These are phyloP conservation scores for Simalia tracyae DNA, from an alignment of 2,797 vertebrate species.

Conservation along the genomic window DNA sequence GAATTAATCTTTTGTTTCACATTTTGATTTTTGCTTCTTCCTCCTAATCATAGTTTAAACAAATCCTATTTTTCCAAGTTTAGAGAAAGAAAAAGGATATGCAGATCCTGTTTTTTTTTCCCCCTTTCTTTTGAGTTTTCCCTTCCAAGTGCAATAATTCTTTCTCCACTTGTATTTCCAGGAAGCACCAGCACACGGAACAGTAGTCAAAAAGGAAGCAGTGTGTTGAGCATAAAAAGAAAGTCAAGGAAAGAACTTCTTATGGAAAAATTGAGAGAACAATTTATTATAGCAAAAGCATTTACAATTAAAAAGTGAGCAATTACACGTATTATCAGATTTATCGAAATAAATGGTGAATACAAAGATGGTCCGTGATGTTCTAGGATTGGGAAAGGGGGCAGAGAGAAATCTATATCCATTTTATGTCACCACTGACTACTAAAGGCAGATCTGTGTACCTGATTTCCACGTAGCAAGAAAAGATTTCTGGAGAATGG, in stretches of 20 bases:
- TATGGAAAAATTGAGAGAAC: conserved; percentile 89
- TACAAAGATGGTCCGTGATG: neutral
- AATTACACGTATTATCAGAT: neutral
- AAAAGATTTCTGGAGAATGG: neutral
- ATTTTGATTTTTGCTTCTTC: neutral
- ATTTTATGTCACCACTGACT: neutral
- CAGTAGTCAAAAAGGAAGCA: conserved; percentile 89
- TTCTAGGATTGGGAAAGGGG: neutral
- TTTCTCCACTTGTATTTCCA: conserved; percentile 59
- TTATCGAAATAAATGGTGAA: neutral
- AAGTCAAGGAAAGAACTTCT: conserved; percentile 90
- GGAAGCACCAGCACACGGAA: conserved; percentile 89
- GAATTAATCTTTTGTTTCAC: neutral
- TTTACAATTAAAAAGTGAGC: conserved; percentile 87
- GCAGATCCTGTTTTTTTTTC: neutral
- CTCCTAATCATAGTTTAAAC: neutral
- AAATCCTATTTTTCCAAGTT: neutral
- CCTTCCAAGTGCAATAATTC: neutral
- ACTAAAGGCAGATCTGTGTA: neutral
- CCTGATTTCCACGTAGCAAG: neutral
- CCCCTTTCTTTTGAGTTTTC: neutral
- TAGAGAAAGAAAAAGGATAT: neutral
- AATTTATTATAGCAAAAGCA: conserved; percentile 87
- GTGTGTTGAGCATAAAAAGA: conserved; percentile 82
- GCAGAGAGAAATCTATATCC: neutral